A percentile compares a stretch with the other conserved stretches of the same genome.
Evolutionary conservation across 2,888 invertebrate species (phyloP).

Genomic region (Villa cingulata): DNA sequence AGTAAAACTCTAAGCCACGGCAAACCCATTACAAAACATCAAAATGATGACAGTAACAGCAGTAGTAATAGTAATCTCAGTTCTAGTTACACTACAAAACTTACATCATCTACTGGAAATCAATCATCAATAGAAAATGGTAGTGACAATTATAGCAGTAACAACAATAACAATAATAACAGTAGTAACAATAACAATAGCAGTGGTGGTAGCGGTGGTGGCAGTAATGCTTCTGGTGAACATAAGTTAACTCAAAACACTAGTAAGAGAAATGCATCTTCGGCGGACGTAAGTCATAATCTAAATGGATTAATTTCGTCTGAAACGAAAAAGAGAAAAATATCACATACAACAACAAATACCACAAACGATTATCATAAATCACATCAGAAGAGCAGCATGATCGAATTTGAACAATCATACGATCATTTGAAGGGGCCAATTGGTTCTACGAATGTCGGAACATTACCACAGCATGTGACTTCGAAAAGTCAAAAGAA

Average conservation of each 20-base stretch:
- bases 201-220: slow-evolving; percentile 8
- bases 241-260: slow-evolving; percentile 3
- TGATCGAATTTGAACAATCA: slow-evolving; percentile 16
- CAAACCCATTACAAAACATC: slow-evolving; percentile 8
- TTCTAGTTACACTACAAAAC: slow-evolving; percentile 5
- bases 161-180: too few species aligned
- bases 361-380: slow-evolving; percentile 1
- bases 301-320: slow-evolving; percentile 13
- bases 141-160: slow-evolving; percentile 1
- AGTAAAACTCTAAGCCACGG: slow-evolving; percentile 10
- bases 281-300: slow-evolving; percentile 7
- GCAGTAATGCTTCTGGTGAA: background rate
- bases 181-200: too few species aligned
- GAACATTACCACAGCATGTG: slow-evolving; percentile 40
- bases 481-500: slow-evolving; percentile 17
- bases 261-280: slow-evolving; percentile 9
- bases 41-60: slow-evolving; percentile 6
- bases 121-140: slow-evolving; percentile 8
- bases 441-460: slow-evolving; percentile 56
- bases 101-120: background rate
- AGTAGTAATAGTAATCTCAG: too few species aligned
- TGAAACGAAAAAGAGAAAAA: slow-evolving; percentile 11
- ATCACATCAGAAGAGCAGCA: slow-evolving; percentile 13
- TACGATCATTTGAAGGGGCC: slow-evolving; percentile 15
- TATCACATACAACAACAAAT: background rate